These are phyloP conservation scores for Caerostris darwini DNA, from an alignment of 1,140 invertebrate species.

Conservation along the genomic window DNA sequence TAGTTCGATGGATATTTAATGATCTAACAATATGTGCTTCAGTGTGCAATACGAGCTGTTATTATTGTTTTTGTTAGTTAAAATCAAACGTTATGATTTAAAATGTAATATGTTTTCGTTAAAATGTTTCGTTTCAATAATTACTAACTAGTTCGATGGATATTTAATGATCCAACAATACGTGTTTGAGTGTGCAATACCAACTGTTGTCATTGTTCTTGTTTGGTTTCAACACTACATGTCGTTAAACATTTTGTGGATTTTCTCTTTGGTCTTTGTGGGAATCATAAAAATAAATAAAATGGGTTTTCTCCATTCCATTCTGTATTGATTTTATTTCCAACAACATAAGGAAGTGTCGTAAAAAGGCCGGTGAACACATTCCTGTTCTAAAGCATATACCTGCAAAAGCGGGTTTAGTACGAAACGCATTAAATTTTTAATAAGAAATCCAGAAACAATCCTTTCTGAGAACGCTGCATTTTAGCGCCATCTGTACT, in stretches of 20 bases:
- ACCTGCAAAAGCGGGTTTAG: constrained; percentile 25
- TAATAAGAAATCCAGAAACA: constrained; percentile 24
- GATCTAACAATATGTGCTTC: too few relatives aligned
- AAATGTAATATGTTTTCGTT: too few relatives aligned
- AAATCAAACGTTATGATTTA: too few relatives aligned
- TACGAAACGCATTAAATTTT: constrained; percentile 47
- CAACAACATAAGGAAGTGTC: constrained; percentile 21
- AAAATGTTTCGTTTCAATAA: too few relatives aligned
- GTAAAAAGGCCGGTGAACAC: neutral
- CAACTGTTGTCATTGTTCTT: neutral
- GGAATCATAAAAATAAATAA: constrained; percentile 25
- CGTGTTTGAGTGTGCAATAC: too few relatives aligned
- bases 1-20: too few relatives aligned
- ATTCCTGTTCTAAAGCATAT: neutral
- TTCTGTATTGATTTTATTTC: constrained; percentile 29
- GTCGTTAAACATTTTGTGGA: neutral
- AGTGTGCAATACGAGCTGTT: too few relatives aligned
- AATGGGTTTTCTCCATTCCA: neutral
- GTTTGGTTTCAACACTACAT: neutral
- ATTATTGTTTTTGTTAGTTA: too few relatives aligned
- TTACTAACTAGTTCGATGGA: too few relatives aligned
- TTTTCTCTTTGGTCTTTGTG: neutral
- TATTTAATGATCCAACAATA: too few relatives aligned
- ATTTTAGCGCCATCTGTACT: constrained; percentile 14
- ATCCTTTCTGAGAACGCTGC: neutral